Conservation (phyloP, 2,888 invertebrate species). For the Nycteola revayana region DNA sequence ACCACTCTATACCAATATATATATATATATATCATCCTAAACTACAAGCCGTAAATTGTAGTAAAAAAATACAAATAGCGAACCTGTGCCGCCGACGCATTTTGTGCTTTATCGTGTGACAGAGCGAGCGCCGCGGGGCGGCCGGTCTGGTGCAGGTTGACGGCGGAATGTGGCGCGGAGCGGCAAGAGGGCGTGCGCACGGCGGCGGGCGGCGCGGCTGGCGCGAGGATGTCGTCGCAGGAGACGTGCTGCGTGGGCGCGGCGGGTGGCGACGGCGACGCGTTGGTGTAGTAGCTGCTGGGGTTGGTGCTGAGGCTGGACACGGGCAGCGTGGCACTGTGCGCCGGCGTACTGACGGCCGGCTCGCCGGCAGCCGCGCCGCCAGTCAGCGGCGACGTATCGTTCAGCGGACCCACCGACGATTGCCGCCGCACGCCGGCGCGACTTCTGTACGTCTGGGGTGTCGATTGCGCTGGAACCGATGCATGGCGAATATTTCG, state of each 20-base stretch:
- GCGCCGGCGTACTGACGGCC: slow-evolving; percentile 71
- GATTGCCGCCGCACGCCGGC: slow-evolving; percentile 83
- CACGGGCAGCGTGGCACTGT: slow-evolving; percentile 77
- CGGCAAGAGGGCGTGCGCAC: slow-evolving; percentile 66
- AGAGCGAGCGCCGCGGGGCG: slow-evolving; percentile 64
- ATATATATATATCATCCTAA: too few relatives aligned
- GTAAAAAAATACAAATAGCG: not conserved
- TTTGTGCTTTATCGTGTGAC: slow-evolving; percentile 56
- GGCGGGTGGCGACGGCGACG: slow-evolving; percentile 82
- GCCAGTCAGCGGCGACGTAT: slow-evolving; percentile 73
- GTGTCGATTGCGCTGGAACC: slow-evolving; percentile 84
- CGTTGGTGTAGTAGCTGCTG: slow-evolving; percentile 84
- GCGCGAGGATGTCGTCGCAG: slow-evolving; percentile 72
- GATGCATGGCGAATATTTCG: not conserved
- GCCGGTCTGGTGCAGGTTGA: slow-evolving; percentile 70
- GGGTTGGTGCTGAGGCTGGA: slow-evolving; percentile 78
- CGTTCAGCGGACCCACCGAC: slow-evolving; percentile 83
- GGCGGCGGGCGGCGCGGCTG: slow-evolving; percentile 49
- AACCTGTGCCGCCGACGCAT: slow-evolving; percentile 49
- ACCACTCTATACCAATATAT: too few relatives aligned
- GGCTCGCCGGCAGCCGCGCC: slow-evolving; percentile 59
- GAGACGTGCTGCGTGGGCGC: slow-evolving; percentile 64
- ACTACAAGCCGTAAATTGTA: too few relatives aligned
- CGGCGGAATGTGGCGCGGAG: slow-evolving; percentile 74
- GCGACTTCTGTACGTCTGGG: slow-evolving; percentile 82